phyloP scores from a whole-genome alignment of 2,888 invertebrate genomes.

The Omphaloscelis lunosa region DNA sequence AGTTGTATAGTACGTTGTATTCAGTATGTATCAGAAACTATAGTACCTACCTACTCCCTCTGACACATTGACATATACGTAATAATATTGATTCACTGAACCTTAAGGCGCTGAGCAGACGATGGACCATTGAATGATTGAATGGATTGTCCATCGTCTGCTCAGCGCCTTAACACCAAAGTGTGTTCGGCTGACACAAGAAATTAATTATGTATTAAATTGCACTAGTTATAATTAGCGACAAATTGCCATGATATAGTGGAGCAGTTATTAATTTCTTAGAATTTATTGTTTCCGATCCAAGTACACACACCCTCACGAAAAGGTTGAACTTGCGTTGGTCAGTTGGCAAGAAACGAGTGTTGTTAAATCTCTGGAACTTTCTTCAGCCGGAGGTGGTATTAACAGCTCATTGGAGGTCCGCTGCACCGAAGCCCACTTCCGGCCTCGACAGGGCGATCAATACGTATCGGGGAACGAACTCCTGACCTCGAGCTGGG shows the following conservation, averaged over 20 bases:
- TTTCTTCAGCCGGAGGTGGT: slow-evolving; percentile 68
- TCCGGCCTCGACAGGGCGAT: slow-evolving; percentile 86
- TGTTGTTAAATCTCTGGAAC: slow-evolving; percentile 25
- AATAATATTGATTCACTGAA: background rate
- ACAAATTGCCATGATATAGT: background rate
- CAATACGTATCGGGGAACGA: slow-evolving; percentile 90
- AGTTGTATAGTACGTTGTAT: background rate
- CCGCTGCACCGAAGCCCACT: slow-evolving; percentile 85
- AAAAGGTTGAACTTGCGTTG: slow-evolving; percentile 11
- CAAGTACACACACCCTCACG: background rate
- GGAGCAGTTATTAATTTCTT: background rate
- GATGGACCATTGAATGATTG: too few species aligned
- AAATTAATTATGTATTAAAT: background rate
- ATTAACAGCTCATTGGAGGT: slow-evolving; percentile 78
- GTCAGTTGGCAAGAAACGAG: background rate
- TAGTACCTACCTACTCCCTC: background rate
- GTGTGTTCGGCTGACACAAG: background rate
- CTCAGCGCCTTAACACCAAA: background rate
- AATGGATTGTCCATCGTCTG: too few species aligned
- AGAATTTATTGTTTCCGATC: background rate
- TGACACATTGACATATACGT: background rate
- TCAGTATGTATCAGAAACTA: slow-evolving; percentile 4
- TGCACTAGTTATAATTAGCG: background rate
- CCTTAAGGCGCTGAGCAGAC: background rate
- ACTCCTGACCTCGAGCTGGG: slow-evolving; percentile 86